A percentile compares a stretch with the other conserved stretches of the same genome.
phyloP scores from a whole-genome alignment of 2,797 vertebrate species.

The Streptopelia turtur region DNA sequence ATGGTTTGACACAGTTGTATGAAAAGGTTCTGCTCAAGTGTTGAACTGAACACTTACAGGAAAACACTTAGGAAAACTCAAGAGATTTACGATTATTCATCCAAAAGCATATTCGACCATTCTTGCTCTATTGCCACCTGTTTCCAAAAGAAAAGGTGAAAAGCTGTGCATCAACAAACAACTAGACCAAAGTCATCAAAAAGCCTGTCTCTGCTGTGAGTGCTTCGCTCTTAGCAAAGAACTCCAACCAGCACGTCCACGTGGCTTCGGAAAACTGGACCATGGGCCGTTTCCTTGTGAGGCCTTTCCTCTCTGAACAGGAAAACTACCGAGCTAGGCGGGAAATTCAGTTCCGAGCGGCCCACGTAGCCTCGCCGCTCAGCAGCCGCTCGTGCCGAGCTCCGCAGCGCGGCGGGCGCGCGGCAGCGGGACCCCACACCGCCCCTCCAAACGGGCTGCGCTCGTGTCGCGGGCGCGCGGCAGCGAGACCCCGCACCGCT shows the following conservation, averaged over 20 bases:
- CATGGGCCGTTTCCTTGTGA: background rate
- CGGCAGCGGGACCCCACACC: too few relatives aligned
- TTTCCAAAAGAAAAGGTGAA: background rate
- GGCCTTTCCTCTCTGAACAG: slow-evolving; percentile 3
- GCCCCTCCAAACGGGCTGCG: background rate
- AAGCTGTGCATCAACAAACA: background rate
- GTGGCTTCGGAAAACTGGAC: background rate
- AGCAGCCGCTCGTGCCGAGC: slow-evolving; percentile 48
- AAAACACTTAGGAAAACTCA: background rate
- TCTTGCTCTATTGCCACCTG: background rate
- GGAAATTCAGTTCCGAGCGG: slow-evolving; percentile 43
- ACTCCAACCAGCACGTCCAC: background rate
- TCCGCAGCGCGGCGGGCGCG: background rate
- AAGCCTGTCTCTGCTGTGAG: background rate
- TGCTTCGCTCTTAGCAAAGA: background rate
- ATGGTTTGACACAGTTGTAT: background rate
- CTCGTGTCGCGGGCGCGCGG: background rate
- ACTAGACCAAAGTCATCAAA: background rate
- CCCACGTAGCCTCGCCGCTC: slow-evolving; percentile 47
- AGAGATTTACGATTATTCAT: background rate
- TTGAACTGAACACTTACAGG: background rate
- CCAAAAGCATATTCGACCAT: background rate
- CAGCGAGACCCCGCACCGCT: too few relatives aligned
- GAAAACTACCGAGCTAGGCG: slow-evolving; percentile 18
- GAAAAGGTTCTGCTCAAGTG: background rate